Conservation (phyloP, 1,140 invertebrate species). For the Lerema accius region DNA sequence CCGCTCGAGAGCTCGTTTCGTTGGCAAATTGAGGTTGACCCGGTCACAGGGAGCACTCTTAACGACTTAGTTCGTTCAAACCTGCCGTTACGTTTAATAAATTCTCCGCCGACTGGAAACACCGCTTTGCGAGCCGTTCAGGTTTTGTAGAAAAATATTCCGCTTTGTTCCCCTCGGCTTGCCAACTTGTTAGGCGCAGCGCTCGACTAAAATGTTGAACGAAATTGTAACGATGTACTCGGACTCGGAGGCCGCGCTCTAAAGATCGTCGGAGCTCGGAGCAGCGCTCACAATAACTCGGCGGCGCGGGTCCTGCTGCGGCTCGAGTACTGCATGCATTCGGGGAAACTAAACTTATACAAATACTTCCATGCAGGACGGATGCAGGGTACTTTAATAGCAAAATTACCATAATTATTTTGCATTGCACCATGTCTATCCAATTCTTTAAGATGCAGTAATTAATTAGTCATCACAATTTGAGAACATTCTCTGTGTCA, state of each 20-base stretch:
- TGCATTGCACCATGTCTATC: too few relatives aligned
- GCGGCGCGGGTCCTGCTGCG: too few relatives aligned
- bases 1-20: conserved; percentile 9
- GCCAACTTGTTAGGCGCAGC: conserved; percentile 15
- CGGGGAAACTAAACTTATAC: too few relatives aligned
- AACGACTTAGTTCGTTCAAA: conserved; percentile 23
- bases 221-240: not conserved
- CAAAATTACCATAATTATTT: too few relatives aligned
- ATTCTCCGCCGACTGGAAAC: conserved; percentile 14
- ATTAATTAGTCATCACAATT: too few relatives aligned
- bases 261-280: not conserved
- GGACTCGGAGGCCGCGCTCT: too few relatives aligned
- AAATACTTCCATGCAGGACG: too few relatives aligned
- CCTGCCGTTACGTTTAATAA: conserved; percentile 30
- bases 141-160: conserved; percentile 24
- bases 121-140: conserved; percentile 19
- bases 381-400: too few relatives aligned
- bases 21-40: conserved; percentile 25
- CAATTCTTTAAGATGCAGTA: too few relatives aligned
- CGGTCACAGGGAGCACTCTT: conserved; percentile 26
- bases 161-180: conserved; percentile 13
- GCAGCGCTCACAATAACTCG: too few relatives aligned
- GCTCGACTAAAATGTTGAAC: conserved; percentile 12
- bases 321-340: too few relatives aligned
- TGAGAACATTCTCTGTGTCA: too few relatives aligned